Evolutionary conservation across 2,797 vertebrate species (phyloP), one percentile per base, ranked within the genome.

Genomic region (Caiman crocodilus): DNA sequence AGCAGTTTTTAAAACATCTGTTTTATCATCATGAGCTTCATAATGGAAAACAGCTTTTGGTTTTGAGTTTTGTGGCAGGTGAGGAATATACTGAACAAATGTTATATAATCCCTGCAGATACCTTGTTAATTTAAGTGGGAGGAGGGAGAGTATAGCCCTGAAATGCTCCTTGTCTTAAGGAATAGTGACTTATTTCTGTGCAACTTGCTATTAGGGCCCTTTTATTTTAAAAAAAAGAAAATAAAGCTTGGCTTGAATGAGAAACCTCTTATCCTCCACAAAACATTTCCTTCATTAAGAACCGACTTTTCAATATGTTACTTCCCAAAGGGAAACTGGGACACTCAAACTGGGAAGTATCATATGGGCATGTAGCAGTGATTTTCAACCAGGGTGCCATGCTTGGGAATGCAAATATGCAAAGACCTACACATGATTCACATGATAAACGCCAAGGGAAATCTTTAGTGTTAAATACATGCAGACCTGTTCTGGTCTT

Each of bases 211-310:
- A 50, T 50, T 50, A 50, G 42, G 42, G 42, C 10, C 42, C 42
- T 50, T 50, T 50, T 50, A 50, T 50, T 50, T 50, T 5, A 35
- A 35, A 35, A 35, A 35, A 35, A 35, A 32, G 5, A 35, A 35
- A 35, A 35, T 5, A 25, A 17, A 61, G 64, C 85, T 90, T 93
- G 8, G 7, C 71, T 94, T n/a, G 67, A 67, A 64, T 17, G 71
- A 57, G 26, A 88, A 90, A 60, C 4, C 12, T 82, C 80, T 85
- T 85, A 21, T 90, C 17, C 64, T 87, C 73, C 76, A 64, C n/a
- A 94, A 93, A 88, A 76, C 78, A 0, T 21, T 5, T 94, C 77
- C 83, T 95, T 91, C 86, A 94, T 76, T 50, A 82, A 88, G 86
- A 92, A 69, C 65, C 10, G 21, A n/a, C 35, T 20, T 35, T 11